Evolutionary conservation across 2,888 invertebrate genomes (phyloP).

Genomic region (Heliconius cydno): DNA sequence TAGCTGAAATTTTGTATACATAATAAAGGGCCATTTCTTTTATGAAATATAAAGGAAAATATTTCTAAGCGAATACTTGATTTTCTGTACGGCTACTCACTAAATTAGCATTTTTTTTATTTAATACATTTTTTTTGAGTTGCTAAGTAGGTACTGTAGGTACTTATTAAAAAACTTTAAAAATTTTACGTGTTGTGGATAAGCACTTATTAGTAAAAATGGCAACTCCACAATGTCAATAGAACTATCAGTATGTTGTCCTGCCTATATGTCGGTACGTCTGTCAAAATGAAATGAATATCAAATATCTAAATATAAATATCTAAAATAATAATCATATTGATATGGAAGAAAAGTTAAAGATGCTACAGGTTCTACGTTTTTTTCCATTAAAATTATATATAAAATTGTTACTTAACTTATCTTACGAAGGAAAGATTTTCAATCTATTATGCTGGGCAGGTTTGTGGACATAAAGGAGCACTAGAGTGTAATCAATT

Average conservation of each 20-base stretch:
- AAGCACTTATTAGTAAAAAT: too few species aligned
- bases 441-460: neutral
- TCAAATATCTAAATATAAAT: too few species aligned
- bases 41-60: neutral
- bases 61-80: neutral
- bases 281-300: too few species aligned
- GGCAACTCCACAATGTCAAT: too few species aligned
- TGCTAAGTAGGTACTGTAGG: neutral
- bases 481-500: conserved; percentile 34
- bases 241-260: too few species aligned
- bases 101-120: neutral
- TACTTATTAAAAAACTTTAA: too few species aligned
- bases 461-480: conserved; percentile 29
- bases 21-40: neutral
- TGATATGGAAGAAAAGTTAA: too few species aligned
- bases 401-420: neutral
- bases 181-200: too few species aligned
- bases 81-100: neutral
- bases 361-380: neutral
- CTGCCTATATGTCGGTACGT: too few species aligned
- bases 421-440: neutral
- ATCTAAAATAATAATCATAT: too few species aligned
- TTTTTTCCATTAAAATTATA: neutral
- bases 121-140: neutral
- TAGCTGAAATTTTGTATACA: conserved; percentile 6